Percentiles rank a stretch among this genome's conserved stretches.
phyloP scores from a whole-genome alignment of 2,113 vertebrate genomes.

The Rhipidura dahli region DNA sequence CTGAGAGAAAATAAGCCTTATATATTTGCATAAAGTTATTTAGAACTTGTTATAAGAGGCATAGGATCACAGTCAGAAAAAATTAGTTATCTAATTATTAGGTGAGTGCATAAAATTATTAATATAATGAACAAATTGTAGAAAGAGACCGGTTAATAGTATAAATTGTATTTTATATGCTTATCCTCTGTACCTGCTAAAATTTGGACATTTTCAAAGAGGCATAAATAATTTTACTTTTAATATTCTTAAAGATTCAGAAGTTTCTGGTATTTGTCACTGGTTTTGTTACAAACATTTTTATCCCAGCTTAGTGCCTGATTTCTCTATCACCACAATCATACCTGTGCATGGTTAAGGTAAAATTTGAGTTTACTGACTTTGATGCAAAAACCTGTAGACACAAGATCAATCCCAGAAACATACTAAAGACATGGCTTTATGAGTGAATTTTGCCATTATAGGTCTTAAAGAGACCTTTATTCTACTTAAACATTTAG shows the following conservation, averaged over 20 bases:
- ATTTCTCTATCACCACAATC: not conserved
- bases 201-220: not conserved
- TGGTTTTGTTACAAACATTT: not conserved
- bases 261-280: not conserved
- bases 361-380: not conserved
- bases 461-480: not conserved
- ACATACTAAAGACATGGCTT: not conserved
- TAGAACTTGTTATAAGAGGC: not conserved
- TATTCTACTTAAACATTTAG: not conserved
- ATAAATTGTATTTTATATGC: not conserved
- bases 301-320: not conserved
- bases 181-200: not conserved
- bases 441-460: not conserved
- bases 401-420: not conserved
- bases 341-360: not conserved
- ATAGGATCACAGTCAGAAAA: not conserved
- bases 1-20: not conserved
- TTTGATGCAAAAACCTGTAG: not conserved
- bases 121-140: not conserved
- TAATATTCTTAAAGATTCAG: not conserved
- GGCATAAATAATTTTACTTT: not conserved
- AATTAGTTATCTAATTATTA: not conserved
- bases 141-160: not conserved
- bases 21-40: not conserved
- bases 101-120: not conserved